These are phyloP conservation scores for Drosophila hydei DNA, from an alignment of 1,140 invertebrate genomes.

Conservation along the genomic window DNA sequence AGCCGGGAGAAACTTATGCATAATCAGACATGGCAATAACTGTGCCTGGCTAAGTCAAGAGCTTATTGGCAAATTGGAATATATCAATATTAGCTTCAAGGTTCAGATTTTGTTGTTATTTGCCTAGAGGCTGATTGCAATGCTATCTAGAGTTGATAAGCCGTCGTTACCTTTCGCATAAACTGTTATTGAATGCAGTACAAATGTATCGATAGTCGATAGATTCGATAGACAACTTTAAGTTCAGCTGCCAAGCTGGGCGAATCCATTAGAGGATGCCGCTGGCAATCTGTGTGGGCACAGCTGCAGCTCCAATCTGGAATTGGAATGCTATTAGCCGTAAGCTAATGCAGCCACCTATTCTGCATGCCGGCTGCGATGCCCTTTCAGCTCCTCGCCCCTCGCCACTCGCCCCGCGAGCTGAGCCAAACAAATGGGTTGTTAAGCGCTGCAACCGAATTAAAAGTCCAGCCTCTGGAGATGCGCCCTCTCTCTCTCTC, in stretches of 20 bases:
- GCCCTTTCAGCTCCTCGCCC: too few species aligned
- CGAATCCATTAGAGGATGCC: neutral
- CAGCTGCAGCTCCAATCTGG: slow-evolving; percentile 18
- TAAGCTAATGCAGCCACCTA: slow-evolving; percentile 49
- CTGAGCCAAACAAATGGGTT: slow-evolving; percentile 40
- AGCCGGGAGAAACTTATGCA: too few species aligned
- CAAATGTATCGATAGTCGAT: neutral
- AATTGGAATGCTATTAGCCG: slow-evolving; percentile 60
- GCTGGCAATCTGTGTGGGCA: slow-evolving; percentile 8
- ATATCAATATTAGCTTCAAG: too few species aligned
- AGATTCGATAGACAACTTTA: neutral
- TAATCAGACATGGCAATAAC: too few species aligned
- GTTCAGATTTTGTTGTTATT: too few species aligned
- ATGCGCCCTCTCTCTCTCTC: neutral
- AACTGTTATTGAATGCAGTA: neutral
- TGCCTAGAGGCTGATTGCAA: too few species aligned
- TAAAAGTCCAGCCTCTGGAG: slow-evolving; percentile 57
- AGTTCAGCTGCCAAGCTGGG: neutral
- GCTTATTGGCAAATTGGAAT: too few species aligned
- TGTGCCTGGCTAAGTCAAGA: too few species aligned
- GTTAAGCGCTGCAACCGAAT: slow-evolving; percentile 57
- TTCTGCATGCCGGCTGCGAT: neutral
- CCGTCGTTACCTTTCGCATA: neutral
- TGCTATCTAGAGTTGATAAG: neutral
- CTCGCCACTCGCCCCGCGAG: neutral